Conservation (phyloP, 2,797 vertebrate genomes). For the Paguma larvata region DNA sequence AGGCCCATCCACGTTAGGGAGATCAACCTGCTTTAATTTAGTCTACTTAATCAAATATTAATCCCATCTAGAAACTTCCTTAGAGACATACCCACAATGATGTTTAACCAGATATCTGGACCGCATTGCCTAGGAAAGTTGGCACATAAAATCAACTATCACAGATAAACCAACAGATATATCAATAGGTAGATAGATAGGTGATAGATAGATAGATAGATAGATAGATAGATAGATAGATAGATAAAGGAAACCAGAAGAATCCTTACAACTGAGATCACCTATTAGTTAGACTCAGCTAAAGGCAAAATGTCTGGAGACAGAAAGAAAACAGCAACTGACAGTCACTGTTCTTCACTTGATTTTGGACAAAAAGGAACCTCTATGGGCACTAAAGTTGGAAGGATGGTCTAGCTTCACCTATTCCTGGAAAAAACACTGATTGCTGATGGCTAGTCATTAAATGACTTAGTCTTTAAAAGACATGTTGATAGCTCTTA, state of each 20-base stretch:
- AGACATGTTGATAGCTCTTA: not conserved
- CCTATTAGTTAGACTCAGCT: not conserved
- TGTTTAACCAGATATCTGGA: not conserved
- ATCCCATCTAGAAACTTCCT: not conserved
- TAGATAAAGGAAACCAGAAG: not conserved
- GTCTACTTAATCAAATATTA: not conserved
- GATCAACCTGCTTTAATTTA: not conserved
- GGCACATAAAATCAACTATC: not conserved
- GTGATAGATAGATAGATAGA: not conserved
- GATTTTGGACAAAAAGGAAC: not conserved
- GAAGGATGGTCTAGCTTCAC: not conserved
- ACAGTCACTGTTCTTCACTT: not conserved
- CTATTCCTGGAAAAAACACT: not conserved
- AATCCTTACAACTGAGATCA: not conserved
- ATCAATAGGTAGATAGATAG: not conserved
- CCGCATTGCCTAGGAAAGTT: not conserved
- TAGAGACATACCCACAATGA: not conserved
- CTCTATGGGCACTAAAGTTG: not conserved
- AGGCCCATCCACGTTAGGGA: not conserved
- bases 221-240: not conserved
- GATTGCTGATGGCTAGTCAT: not conserved
- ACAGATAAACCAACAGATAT: not conserved
- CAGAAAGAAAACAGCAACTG: not conserved
- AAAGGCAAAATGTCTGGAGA: not conserved
- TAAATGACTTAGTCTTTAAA: not conserved